Base-by-base conservation (phyloP, 2,797 vertebrate species). In the Lophius americanus region DNA sequence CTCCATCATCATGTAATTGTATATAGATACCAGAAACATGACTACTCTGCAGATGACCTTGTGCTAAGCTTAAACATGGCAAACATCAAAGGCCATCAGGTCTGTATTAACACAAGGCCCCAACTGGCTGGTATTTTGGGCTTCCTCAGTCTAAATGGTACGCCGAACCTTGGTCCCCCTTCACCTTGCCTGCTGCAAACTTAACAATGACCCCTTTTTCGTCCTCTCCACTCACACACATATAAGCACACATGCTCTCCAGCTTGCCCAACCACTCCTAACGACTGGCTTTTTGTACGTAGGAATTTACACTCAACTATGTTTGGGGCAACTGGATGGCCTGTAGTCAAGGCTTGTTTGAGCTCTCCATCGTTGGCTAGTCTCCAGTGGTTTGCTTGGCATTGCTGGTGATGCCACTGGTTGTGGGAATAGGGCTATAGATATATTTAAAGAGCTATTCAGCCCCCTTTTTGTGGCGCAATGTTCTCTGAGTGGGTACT, bases 241-340 rank as follows among this genome's bases (percentile, higher is more conserved):
- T 42, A 39, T 61, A 56, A 39, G 53, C 67, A 48, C 65, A 65
- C 70, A 68, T 65, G 58, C 72, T 78, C 55, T 74, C 53, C 68
- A 66, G 62, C 65, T 57, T 48, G 56, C 64, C 68, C 78, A 60
- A 42, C 85, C 69, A 73, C 73, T 76, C 83, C 61, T 86, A 78
- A 83, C 79, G 59, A 88, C 87, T 71, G 70, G 50, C 77, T 89
- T 83, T 87, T 88, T 90, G 84, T 91, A 41, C 78, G 68, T 69
- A 76, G 78, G 78, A 85, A 85, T 91, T 90, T 87, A 84, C 76
- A 82, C 79, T 83, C 59, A 23, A 33, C 9, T 70, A 66, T 78
- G 76, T 65, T 64, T 57, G 39, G 80, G 73, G 79, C 76, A 78
- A 69, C 79, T 70, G 78, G 73, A 60, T 69, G 73, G 61, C 62